Evolutionary conservation across 1,140 invertebrate genomes (phyloP).

Genomic region (Brachionus koreanus): DNA sequence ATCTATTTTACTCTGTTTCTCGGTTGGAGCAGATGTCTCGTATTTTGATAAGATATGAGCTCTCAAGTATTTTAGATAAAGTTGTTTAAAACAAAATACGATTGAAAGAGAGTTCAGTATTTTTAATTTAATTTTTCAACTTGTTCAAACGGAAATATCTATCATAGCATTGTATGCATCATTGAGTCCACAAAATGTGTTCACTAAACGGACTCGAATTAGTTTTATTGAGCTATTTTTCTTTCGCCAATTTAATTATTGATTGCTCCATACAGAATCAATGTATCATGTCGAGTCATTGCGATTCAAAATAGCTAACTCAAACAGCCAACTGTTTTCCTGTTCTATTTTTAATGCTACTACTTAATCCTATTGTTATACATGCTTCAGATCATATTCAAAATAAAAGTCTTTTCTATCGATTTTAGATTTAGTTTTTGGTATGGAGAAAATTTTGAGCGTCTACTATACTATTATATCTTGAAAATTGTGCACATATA

Average conservation of each 20-base stretch:
- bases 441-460: neutral
- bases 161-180: neutral
- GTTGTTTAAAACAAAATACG: neutral
- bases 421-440: neutral
- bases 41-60: neutral
- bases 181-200: neutral
- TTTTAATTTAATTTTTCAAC: neutral
- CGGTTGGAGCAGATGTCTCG: neutral
- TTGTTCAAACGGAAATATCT: neutral
- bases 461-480: neutral
- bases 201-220: neutral
- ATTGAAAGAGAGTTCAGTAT: neutral
- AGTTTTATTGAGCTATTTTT: neutral
- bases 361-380: neutral
- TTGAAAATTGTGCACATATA: neutral
- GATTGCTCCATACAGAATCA: neutral
- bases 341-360: neutral
- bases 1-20: neutral
- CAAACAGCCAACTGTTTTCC: neutral
- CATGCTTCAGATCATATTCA: neutral
- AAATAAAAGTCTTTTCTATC: neutral
- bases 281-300: neutral
- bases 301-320: neutral
- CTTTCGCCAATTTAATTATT: constrained; percentile 3
- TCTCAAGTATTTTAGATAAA: neutral